Evolutionary conservation across 1,140 invertebrate species (phyloP), one percentile per base, ranked within the genome.

Genomic region (Zaprionus taronus): DNA sequence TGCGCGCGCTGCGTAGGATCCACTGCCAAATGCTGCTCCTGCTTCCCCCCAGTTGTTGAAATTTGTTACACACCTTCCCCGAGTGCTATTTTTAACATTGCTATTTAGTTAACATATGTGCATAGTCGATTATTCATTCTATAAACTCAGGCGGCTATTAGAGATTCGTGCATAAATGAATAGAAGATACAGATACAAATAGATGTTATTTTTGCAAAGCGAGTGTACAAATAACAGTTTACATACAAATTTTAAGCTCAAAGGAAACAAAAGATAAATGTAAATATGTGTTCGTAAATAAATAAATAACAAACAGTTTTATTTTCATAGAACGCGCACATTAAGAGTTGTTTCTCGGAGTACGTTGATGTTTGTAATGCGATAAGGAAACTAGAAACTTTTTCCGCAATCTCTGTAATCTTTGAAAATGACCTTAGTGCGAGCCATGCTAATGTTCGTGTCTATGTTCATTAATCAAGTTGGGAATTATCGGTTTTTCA

Each of bases 1-100:
- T 93, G 96, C 95, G 12, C 94, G 95, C 15, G 82, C 89, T 44
- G 91, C 91, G 78, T 92, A 92, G 61, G 47, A 24, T 4, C 20
- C 47, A 51, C 17, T 22, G 24, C 20, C 28, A 11, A 55, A 44
- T 38, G 49, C 2, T 22, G 56, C 12, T 15, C 26, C 17, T 11
- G 15, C 15, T 20, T 5, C 44, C 41, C 15, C 15, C 55, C 31
- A 38, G 31, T 73, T 84, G 81, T 89, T 86, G 36, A 53, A 57
- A 47, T 28, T 76, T 83, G 61, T 77, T 87, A 61, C 41, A 17
- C n/a, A 47, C n/a, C 41, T 41, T 61, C 70, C 67, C 84, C 75
- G 66, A 91, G 86, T 90, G 82, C 77, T 82, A 90, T 75, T 77
- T 63, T n/a, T n/a, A n/a, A n/a, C n/a, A n/a, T n/a, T n/a, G n/a